Base-by-base conservation (phyloP, 2,888 invertebrate genomes). In the Habroteleia sp. region DNA sequence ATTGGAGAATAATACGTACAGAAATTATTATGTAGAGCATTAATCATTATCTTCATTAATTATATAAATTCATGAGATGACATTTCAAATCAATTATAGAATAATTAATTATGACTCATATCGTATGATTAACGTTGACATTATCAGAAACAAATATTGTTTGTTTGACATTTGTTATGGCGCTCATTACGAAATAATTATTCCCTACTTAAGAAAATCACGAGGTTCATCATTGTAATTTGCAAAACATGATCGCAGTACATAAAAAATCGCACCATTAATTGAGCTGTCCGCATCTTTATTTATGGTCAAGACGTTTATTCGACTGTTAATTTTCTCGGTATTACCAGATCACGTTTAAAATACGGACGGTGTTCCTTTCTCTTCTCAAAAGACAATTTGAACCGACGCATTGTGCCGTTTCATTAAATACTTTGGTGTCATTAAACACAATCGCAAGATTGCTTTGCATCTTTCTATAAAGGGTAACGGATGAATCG, bases 401-500 rank as follows among this genome's bases (percentile, higher is more conserved):
- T 10, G n/a, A 16, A 46, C 1, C 17, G n/a, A 31, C 11, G 31
- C 10, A 10, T 31, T 31, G 46, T 31, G 27, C 27, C 46, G 17
- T 46, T 31, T 46, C 31, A 46, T 46, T 46, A 17, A 10, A 17
- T 31, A 16, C 16, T 31, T 46, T 1, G 10, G 1, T 27, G 27
- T 25, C 27, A 14, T 44, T 44, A 33, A 48, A 48, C 8, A 37
- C 25, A 52, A 52, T 37, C 10, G 8, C 25, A 37, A 50, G 3
- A 6, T 23, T 16, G 14, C 6, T 11, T 39, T 39, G 27, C 35
- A 46, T 48, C 11, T 29, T 39, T 27, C 6, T 29, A 16, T 29
- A 46, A 44, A 27, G 27, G 25, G 27, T 44, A 14, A 27, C 7
- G 33, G 66, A 35, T 35, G 54, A 56, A 46, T 48, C 7, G 31